Evolutionary conservation across 1,140 invertebrate genomes (phyloP).

Genomic region (Conopomorpha cramerella): DNA sequence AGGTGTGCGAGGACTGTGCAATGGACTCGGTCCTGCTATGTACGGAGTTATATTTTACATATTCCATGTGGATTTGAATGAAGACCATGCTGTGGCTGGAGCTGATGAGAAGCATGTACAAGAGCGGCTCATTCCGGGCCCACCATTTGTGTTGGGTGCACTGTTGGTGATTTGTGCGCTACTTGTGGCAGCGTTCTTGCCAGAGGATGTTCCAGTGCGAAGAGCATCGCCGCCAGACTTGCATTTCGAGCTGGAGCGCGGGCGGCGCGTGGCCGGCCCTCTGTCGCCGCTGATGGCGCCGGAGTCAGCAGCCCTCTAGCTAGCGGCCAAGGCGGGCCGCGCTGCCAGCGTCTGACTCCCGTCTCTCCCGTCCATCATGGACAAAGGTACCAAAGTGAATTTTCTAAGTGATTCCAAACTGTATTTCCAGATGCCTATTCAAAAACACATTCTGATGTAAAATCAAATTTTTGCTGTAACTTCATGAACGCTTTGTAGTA

Average conservation of each 20-base stretch:
- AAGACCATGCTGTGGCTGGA: constrained; percentile 57
- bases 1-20: constrained; percentile 91
- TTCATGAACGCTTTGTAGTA: neutral
- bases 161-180: constrained; percentile 94
- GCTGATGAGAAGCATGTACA: constrained; percentile 34
- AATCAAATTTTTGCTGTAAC: neutral
- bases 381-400: neutral
- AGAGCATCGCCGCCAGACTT: constrained; percentile 67
- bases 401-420: neutral
- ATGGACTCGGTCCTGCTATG: constrained; percentile 91
- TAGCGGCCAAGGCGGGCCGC: constrained; percentile 31
- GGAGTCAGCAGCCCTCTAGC: constrained; percentile 72
- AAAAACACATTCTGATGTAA: neutral
- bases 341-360: constrained; percentile 38
- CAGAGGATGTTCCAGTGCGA: constrained; percentile 66
- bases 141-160: constrained; percentile 98
- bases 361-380: constrained; percentile 9
- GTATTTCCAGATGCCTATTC: neutral
- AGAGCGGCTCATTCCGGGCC: constrained; percentile 88
- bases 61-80: constrained; percentile 97
- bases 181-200: constrained; percentile 90
- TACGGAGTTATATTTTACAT: constrained; percentile 99
- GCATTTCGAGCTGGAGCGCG: constrained; percentile 77
- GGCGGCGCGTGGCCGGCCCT: constrained; percentile 74
- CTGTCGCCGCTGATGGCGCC: constrained; percentile 80